phyloP scores from a whole-genome alignment of 2,888 invertebrate genomes.

The Notocelia uddmanniana region DNA sequence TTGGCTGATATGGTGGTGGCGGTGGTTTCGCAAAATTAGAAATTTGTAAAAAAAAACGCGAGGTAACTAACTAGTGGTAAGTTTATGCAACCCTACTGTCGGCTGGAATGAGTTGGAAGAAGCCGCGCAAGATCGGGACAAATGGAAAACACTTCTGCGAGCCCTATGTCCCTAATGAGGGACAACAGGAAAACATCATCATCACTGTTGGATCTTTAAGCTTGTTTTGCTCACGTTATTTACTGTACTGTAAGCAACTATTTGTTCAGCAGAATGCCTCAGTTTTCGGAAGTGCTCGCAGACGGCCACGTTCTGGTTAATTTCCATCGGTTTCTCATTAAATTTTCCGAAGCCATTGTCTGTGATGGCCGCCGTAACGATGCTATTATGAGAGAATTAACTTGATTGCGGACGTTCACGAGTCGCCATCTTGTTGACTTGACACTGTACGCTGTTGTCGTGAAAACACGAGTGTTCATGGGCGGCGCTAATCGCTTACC shows the following conservation, averaged over 20 bases:
- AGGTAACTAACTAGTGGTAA: too few species aligned
- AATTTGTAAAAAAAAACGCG: too few species aligned
- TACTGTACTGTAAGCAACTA: not conserved
- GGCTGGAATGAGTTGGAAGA: too few species aligned
- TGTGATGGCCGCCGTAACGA: slow-evolving; percentile 9
- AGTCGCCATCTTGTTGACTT: slow-evolving; percentile 5
- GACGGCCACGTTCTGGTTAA: not conserved
- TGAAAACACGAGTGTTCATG: not conserved
- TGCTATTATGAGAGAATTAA: slow-evolving; percentile 15
- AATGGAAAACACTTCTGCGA: too few species aligned
- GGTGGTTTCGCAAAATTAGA: too few species aligned
- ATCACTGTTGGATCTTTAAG: not conserved
- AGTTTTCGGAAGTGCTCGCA: slow-evolving; percentile 9
- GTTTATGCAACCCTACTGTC: too few species aligned
- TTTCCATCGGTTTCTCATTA: slow-evolving; percentile 27
- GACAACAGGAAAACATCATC: too few species aligned
- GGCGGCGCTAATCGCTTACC: too few species aligned
- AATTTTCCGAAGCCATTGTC: slow-evolving; percentile 11
- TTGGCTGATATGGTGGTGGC: too few species aligned
- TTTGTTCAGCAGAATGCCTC: not conserved
- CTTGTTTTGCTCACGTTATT: not conserved
- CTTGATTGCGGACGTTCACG: slow-evolving; percentile 14
- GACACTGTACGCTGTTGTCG: slow-evolving; percentile 2
- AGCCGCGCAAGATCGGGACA: too few species aligned
- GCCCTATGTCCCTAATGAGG: too few species aligned